These are phyloP conservation scores for Pseudochirops corinnae DNA, from an alignment of 2,797 vertebrate genomes.

Conservation along the genomic window DNA sequence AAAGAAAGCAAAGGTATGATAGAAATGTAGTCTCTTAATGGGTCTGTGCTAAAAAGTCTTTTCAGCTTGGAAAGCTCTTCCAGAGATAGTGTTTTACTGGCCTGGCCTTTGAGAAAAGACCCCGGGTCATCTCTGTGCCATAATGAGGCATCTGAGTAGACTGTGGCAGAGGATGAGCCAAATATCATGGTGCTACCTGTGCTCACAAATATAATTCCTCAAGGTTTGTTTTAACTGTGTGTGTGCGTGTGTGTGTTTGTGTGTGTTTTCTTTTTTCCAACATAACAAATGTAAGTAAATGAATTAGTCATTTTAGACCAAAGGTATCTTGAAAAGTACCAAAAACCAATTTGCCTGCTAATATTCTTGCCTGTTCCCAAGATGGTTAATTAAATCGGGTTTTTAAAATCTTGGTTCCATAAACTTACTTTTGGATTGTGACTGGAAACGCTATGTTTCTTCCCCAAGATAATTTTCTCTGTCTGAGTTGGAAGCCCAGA, in stretches of 20 bases:
- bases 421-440: conserved; percentile 21
- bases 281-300: conserved; percentile 1
- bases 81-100: neutral
- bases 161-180: neutral
- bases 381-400: conserved; percentile 31
- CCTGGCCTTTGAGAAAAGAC: neutral
- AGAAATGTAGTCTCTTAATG: neutral
- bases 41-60: neutral
- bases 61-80: neutral
- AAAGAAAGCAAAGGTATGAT: neutral
- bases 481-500: conserved; percentile 57
- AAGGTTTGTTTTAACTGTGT: conserved; percentile 61
- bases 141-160: neutral
- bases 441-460: conserved; percentile 45
- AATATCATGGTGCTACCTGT: neutral
- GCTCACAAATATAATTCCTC: conserved; percentile 72
- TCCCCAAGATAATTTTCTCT: conserved; percentile 61
- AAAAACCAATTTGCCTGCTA: conserved; percentile 39
- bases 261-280: neutral
- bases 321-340: conserved; percentile 57
- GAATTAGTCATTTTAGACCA: conserved; percentile 55
- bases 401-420: conserved; percentile 54
- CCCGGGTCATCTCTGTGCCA: neutral
- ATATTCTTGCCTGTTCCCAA: neutral
- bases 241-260: no score